Evolutionary conservation across 2,797 vertebrate genomes (phyloP).

Genomic region (Cyprinodon diabolis): DNA sequence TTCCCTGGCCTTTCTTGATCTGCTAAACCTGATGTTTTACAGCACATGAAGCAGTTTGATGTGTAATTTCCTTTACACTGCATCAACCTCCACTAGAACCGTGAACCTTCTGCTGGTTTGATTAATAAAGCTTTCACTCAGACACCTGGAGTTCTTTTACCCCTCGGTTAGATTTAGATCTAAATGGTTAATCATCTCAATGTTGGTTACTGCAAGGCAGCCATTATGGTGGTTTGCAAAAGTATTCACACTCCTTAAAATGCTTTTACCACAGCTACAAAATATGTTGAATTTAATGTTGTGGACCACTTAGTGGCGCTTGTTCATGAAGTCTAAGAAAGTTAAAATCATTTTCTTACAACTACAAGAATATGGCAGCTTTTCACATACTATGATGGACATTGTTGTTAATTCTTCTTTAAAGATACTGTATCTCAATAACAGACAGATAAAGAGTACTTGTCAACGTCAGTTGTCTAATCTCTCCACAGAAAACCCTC

Average conservation of each 20-base stretch:
- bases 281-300: background rate
- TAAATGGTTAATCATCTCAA: constrained; percentile 6
- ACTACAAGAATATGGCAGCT: background rate
- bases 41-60: constrained; percentile 40
- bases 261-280: background rate
- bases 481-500: too few relatives aligned
- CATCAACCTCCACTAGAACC: constrained; percentile 25
- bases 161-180: constrained; percentile 24
- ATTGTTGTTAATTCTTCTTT: too few relatives aligned
- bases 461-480: too few relatives aligned
- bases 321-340: background rate
- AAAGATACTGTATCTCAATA: too few relatives aligned
- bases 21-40: constrained; percentile 60
- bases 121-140: constrained; percentile 34
- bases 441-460: too few relatives aligned
- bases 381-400: background rate
- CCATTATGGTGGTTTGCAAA: background rate
- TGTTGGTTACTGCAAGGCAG: constrained; percentile 12
- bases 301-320: background rate
- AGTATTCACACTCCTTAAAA: background rate
- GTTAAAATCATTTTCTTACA: background rate
- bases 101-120: constrained; percentile 15
- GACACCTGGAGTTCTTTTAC: constrained; percentile 14
- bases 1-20: constrained; percentile 30
- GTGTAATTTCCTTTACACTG: constrained; percentile 49